Evolutionary conservation across 2,113 vertebrate species (phyloP).

Genomic region (Megalops atlanticus): DNA sequence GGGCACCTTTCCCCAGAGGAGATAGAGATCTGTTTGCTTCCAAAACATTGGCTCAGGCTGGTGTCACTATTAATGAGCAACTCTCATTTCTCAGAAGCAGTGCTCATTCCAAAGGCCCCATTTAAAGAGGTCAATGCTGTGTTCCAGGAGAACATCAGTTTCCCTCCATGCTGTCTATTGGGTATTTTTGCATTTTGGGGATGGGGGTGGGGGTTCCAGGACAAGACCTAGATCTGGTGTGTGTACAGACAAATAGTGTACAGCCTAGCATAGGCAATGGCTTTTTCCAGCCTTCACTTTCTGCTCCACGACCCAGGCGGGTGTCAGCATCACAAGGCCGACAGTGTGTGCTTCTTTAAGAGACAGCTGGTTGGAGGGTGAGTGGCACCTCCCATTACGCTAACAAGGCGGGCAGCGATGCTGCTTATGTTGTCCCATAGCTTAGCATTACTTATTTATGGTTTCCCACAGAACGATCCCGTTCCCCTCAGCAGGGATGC

Average conservation of each 20-base stretch:
- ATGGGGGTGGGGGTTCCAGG: slow-evolving; percentile 55
- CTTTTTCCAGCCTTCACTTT: not conserved
- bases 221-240: slow-evolving; percentile 61
- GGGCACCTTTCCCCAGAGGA: not conserved
- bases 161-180: not conserved
- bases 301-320: not conserved
- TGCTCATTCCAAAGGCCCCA: not conserved
- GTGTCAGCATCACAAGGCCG: slow-evolving; percentile 41
- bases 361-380: slow-evolving; percentile 58
- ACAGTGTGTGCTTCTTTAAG: slow-evolving; percentile 24
- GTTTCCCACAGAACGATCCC: slow-evolving; percentile 36
- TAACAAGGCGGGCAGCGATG: slow-evolving; percentile 49
- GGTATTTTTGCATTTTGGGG: slow-evolving; percentile 7
- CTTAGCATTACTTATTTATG: slow-evolving; percentile 49
- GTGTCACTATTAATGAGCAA: slow-evolving; percentile 12
- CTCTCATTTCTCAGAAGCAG: slow-evolving; percentile 26
- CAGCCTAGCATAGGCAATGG: slow-evolving; percentile 22
- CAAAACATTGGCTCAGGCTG: slow-evolving; percentile 20
- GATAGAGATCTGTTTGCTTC: slow-evolving; percentile 13
- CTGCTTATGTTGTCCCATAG: slow-evolving; percentile 26
- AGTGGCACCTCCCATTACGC: slow-evolving; percentile 55
- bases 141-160: not conserved
- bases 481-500: slow-evolving; percentile 29
- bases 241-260: slow-evolving; percentile 58
- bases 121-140: not conserved